Percentiles rank a stretch among this genome's conserved stretches.
phyloP scores from a whole-genome alignment of 2,888 invertebrate species.

The Abrostola triplasia region DNA sequence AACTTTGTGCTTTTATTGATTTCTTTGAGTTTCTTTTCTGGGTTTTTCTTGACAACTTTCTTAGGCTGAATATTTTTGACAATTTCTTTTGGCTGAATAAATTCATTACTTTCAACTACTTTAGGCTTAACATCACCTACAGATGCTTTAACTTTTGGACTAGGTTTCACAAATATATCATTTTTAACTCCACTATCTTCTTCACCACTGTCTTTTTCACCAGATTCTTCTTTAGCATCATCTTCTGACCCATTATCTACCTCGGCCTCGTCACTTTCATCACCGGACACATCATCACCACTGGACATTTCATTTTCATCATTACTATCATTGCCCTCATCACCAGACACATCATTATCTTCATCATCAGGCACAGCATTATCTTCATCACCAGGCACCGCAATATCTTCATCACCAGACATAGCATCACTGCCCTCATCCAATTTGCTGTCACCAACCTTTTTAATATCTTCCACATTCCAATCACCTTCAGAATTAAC shows the following conservation, averaged over 20 bases:
- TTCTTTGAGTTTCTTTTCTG: constrained; percentile 71
- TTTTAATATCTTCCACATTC: constrained; percentile 70
- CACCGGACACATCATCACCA: constrained; percentile 6
- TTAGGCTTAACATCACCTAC: constrained; percentile 15
- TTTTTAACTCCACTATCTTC: background rate
- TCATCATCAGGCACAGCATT: constrained; percentile 17
- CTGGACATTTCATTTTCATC: constrained; percentile 20
- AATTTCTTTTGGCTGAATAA: constrained; percentile 16
- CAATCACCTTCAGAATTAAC: constrained; percentile 73
- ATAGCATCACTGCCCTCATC: constrained; percentile 5
- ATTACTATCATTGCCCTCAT: constrained; percentile 41
- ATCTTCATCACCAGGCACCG: constrained; percentile 22
- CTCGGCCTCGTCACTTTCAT: constrained; percentile 14
- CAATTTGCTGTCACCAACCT: constrained; percentile 39
- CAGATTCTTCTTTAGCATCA: constrained; percentile 12
- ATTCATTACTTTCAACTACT: constrained; percentile 2
- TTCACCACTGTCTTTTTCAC: constrained; percentile 4
- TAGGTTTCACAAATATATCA: constrained; percentile 7
- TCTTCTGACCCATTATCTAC: constrained; percentile 18
- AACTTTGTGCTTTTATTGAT: constrained; percentile 76
- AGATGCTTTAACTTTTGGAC: constrained; percentile 18
- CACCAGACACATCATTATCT: constrained; percentile 29
- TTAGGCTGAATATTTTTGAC: constrained; percentile 26
- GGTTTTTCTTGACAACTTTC: constrained; percentile 61
- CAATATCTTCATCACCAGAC: constrained; percentile 10